These are phyloP conservation scores for Motacilla tschutschensis DNA, from an alignment of 2,113 vertebrate species.

Conservation along the genomic window DNA sequence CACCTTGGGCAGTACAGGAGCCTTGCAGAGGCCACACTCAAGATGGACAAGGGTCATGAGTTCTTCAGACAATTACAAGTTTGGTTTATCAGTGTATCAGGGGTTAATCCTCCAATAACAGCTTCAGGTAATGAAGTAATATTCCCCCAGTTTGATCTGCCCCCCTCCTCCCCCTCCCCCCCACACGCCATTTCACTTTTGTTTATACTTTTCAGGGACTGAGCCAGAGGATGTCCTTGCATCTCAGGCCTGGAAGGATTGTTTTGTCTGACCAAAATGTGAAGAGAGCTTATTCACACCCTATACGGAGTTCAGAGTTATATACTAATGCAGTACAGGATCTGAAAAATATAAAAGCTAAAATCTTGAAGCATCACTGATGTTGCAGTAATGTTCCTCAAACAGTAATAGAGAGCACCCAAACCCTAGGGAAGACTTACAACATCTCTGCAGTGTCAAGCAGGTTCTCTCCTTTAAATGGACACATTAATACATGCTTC, in stretches of 20 bases:
- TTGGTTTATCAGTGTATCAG: background rate
- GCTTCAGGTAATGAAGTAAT: background rate
- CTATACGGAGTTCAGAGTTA: background rate
- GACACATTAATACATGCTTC: background rate
- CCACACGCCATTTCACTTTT: no score
- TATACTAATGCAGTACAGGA: background rate
- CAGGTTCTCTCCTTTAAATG: background rate
- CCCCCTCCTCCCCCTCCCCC: rapidly evolving
- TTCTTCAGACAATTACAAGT: background rate
- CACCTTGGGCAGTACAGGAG: background rate
- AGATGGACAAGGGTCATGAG: rapidly evolving
- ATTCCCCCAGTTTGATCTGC: no score
- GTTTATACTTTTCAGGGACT: background rate
- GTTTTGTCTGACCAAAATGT: background rate
- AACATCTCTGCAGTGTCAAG: background rate
- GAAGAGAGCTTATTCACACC: background rate
- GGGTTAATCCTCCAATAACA: background rate
- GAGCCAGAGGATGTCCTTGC: background rate
- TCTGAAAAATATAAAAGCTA: background rate
- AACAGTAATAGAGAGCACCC: background rate
- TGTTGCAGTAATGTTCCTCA: background rate
- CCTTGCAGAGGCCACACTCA: background rate
- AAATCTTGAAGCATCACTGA: background rate
- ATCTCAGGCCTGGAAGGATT: background rate
- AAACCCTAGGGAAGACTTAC: background rate